Percentiles rank a stretch among this genome's conserved stretches.
Conservation (phyloP, 2,113 vertebrate species). For the Vanacampus margaritifer region DNA sequence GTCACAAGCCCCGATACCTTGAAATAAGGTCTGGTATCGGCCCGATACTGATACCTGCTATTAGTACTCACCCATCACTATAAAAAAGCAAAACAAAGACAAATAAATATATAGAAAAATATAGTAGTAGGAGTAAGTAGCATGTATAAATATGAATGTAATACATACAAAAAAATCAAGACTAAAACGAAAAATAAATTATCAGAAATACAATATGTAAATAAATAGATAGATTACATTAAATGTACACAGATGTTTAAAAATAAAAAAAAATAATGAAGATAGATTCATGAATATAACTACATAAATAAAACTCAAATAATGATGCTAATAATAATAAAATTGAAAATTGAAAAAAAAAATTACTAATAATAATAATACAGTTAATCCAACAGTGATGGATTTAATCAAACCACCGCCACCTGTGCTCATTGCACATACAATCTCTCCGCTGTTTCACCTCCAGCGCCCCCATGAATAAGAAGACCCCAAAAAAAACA, state of each 20-base stretch:
- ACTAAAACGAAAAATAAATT: background rate
- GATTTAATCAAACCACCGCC: conserved; percentile 35
- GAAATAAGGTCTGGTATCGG: no score
- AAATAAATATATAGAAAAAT: background rate
- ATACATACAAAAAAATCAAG: no score
- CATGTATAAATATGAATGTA: no score
- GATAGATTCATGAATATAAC: background rate
- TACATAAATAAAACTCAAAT: background rate
- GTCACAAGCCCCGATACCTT: no score
- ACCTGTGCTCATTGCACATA: conserved; percentile 41
- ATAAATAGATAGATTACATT: background rate
- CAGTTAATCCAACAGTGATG: background rate
- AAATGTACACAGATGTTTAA: background rate
- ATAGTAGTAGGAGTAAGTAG: background rate
- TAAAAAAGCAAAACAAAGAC: background rate
- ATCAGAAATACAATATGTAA: background rate
- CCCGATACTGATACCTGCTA: no score
- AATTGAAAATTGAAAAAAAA: background rate
- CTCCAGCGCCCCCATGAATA: conserved; percentile 13
- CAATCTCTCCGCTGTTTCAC: conserved; percentile 39
- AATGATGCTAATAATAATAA: background rate
- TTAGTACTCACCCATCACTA: no score
- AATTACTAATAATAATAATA: background rate
- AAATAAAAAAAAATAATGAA: background rate
- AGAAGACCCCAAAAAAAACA: conserved; percentile 16